These are phyloP conservation scores for Drosophila simulans DNA, from an alignment of 1,140 invertebrate species.

Conservation along the genomic window DNA sequence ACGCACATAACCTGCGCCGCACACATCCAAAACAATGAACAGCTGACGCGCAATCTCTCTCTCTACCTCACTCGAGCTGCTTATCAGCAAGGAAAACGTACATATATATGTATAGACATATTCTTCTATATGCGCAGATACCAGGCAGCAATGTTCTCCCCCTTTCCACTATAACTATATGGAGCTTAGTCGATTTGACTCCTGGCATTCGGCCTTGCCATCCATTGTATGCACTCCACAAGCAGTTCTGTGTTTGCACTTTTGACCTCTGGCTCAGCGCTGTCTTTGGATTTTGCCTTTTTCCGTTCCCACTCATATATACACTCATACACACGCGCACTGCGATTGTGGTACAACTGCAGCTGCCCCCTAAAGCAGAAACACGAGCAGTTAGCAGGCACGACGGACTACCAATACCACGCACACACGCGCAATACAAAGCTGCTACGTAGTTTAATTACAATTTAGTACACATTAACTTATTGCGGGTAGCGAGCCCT, in stretches of 20 bases:
- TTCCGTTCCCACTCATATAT: slow-evolving; percentile 14
- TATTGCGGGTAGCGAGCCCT: slow-evolving; percentile 28
- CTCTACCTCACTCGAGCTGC: slow-evolving; percentile 13
- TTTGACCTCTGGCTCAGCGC: slow-evolving; percentile 69
- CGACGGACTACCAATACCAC: slow-evolving; percentile 14
- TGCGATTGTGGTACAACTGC: slow-evolving; percentile 46
- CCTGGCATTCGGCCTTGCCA: slow-evolving; percentile 8
- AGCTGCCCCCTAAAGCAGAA: slow-evolving; percentile 15
- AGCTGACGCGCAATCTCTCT: slow-evolving; percentile 57
- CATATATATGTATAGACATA: slow-evolving; percentile 8
- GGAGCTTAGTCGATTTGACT: background rate
- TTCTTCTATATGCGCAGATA: background rate
- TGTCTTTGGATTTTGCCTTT: slow-evolving; percentile 30
- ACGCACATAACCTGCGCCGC: slow-evolving; percentile 58
- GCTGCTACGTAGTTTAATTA: slow-evolving; percentile 42
- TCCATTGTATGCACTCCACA: slow-evolving; percentile 7
- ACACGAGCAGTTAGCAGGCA: background rate
- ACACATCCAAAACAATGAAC: slow-evolving; percentile 77
- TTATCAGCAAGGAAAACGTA: slow-evolving; percentile 73
- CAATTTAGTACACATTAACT: slow-evolving; percentile 42
- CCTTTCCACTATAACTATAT: background rate
- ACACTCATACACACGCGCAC: slow-evolving; percentile 28
- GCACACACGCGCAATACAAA: slow-evolving; percentile 28
- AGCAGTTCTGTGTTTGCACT: slow-evolving; percentile 48
- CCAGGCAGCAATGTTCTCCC: background rate